Evolutionary conservation across 2,113 vertebrate species (phyloP).

Genomic region (Plestiodon gilberti): DNA sequence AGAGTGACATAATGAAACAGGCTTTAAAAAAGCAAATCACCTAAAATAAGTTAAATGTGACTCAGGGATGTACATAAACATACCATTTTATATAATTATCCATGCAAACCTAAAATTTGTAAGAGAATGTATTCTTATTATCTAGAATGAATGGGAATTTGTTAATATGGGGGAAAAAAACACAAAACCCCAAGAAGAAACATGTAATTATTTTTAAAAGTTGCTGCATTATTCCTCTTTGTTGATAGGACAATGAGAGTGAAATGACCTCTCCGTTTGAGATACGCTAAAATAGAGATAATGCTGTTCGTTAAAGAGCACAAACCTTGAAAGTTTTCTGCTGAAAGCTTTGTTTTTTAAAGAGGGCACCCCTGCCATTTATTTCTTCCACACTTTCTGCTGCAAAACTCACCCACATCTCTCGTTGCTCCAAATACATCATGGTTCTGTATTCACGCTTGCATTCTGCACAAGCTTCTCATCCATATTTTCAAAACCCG

Average conservation of each 20-base stretch:
- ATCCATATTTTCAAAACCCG: too few species aligned
- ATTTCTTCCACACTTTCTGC: slow-evolving; percentile 42
- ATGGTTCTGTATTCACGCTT: too few species aligned
- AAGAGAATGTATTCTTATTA: slow-evolving; percentile 52
- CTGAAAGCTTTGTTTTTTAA: slow-evolving; percentile 11
- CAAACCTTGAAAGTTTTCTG: slow-evolving; percentile 38
- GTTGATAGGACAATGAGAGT: slow-evolving; percentile 53
- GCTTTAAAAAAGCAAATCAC: slow-evolving; percentile 71
- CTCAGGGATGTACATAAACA: slow-evolving; percentile 74
- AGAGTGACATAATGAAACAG: slow-evolving; percentile 66
- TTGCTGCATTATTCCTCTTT: slow-evolving; percentile 59
- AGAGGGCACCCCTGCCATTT: slow-evolving; percentile 18
- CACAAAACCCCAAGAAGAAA: neutral
- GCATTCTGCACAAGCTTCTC: too few species aligned
- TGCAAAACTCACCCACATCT: neutral
- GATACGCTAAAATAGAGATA: slow-evolving; percentile 52
- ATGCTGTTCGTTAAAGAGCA: slow-evolving; percentile 43
- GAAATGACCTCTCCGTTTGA: slow-evolving; percentile 53
- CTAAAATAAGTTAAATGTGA: slow-evolving; percentile 62
- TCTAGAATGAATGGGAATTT: slow-evolving; percentile 65
- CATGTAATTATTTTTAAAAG: slow-evolving; percentile 59
- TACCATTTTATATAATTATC: slow-evolving; percentile 76
- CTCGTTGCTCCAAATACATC: too few species aligned
- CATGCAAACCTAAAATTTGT: slow-evolving; percentile 71
- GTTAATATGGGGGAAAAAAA: slow-evolving; percentile 39